Evolutionary conservation across 2,113 vertebrate genomes (phyloP).

Genomic region (Bubalus kerabau): DNA sequence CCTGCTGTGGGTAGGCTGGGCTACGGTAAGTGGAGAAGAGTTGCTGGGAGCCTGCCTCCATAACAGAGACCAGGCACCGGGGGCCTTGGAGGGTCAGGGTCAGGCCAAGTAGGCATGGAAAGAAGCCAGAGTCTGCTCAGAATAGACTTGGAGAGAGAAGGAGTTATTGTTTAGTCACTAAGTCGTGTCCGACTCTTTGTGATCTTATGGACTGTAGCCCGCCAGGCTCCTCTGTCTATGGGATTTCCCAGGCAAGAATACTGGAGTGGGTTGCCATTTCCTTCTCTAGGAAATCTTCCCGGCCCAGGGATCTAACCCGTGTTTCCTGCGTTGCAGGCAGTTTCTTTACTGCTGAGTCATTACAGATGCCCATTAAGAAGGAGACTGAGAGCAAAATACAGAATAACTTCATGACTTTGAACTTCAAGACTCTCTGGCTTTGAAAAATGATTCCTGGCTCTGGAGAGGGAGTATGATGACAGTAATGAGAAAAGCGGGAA

Average conservation of each 20-base stretch:
- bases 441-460: not conserved
- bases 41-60: not conserved
- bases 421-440: not conserved
- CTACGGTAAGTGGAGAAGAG: not conserved
- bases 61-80: not conserved
- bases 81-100: not conserved
- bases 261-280: not conserved
- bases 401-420: not conserved
- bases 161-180: not conserved
- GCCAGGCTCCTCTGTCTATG: not conserved
- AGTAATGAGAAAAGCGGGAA: not conserved
- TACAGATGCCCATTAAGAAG: not conserved
- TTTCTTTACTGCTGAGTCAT: not conserved
- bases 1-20: accelerated
- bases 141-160: not conserved
- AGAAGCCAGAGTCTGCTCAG: not conserved
- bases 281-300: not conserved
- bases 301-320: not conserved
- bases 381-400: not conserved
- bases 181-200: not conserved
- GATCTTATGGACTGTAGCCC: not conserved
- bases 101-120: not conserved
- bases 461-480: not conserved
- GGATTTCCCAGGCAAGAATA: not conserved
- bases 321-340: not conserved